phyloP scores from a whole-genome alignment of 2,797 vertebrate genomes.

The Propithecus deckenii region DNA sequence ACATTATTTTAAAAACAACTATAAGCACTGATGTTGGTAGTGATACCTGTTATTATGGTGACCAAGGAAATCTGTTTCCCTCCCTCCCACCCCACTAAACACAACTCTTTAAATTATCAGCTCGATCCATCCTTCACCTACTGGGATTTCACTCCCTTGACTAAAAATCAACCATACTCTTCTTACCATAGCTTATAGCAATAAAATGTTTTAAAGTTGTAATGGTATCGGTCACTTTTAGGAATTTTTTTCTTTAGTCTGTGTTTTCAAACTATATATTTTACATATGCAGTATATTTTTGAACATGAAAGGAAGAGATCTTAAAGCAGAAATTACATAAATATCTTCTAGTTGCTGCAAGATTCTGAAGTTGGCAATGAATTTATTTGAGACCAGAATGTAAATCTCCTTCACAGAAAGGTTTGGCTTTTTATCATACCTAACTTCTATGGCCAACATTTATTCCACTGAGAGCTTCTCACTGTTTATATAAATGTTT shows the following conservation, averaged over 20 bases:
- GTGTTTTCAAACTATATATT: background rate
- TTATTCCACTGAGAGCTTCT: background rate
- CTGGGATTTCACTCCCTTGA: background rate
- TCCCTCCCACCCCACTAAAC: background rate
- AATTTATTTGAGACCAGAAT: background rate
- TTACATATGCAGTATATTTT: background rate
- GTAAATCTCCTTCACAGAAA: background rate
- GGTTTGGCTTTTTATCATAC: background rate
- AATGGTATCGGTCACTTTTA: background rate
- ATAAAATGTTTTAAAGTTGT: background rate
- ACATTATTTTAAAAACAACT: background rate
- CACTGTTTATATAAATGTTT: background rate
- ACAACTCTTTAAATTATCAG: background rate
- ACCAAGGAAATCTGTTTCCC: background rate
- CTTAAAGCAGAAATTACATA: background rate
- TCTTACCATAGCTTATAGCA: background rate
- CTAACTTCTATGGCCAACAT: background rate
- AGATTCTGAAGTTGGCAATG: background rate
- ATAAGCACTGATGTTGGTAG: background rate
- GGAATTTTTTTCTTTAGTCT: background rate
- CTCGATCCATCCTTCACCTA: background rate
- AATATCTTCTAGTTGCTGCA: background rate
- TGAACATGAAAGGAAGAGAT: conserved; percentile 25
- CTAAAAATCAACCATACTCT: background rate
- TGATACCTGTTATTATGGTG: background rate